Conservation (phyloP, 2,888 invertebrate species). For the Herminia tarsipennalis region DNA sequence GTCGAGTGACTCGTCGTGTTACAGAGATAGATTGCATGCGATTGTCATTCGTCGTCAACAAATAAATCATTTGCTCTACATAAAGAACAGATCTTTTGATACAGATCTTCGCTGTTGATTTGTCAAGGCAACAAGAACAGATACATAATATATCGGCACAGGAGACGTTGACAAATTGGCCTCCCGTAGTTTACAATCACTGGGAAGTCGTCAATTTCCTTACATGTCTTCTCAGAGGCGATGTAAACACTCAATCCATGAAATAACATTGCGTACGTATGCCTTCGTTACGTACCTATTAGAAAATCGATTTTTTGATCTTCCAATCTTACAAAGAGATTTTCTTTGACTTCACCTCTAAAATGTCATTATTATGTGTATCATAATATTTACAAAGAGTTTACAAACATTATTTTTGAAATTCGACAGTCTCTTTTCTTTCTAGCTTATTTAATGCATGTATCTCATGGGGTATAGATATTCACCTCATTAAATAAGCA, state of each 20-base stretch:
- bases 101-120: background rate
- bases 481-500: no score
- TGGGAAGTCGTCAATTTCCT: conserved; percentile 1
- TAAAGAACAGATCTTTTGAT: background rate
- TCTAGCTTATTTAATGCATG: no score
- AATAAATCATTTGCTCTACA: background rate
- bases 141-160: conserved; percentile 3
- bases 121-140: background rate
- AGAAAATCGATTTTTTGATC: background rate
- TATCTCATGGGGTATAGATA: no score
- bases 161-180: conserved; percentile 14
- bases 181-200: conserved; percentile 14
- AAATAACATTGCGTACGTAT: background rate
- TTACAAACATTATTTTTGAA: no score
- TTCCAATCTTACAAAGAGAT: background rate
- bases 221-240: background rate
- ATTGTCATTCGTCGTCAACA: no score
- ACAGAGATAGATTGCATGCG: no score
- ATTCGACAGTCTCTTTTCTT: no score
- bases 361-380: no score
- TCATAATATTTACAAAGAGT: no score
- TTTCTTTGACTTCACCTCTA: no score
- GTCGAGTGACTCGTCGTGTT: no score
- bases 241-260: background rate
- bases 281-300: no score